These are phyloP conservation scores for Bos javanicus DNA, from an alignment of 2,113 vertebrate species.

Conservation along the genomic window DNA sequence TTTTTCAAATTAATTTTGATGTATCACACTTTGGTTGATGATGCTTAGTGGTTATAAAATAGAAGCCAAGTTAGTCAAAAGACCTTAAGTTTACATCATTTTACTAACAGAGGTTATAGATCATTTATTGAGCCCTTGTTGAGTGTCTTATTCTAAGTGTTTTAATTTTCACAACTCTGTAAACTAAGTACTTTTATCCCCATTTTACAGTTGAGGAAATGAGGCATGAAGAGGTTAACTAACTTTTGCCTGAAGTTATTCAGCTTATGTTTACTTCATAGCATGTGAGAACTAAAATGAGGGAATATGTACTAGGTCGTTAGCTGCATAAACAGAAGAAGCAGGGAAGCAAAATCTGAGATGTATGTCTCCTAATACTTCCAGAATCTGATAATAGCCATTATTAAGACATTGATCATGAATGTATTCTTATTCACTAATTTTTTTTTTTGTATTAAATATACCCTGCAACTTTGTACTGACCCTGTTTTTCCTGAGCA, in stretches of 20 bases:
- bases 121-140: background rate
- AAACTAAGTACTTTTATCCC: background rate
- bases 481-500: background rate
- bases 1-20: constrained; percentile 41
- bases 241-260: background rate
- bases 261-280: background rate
- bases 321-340: background rate
- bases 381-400: background rate
- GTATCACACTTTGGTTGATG: background rate
- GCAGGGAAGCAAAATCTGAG: constrained; percentile 3
- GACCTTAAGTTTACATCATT: constrained; percentile 9
- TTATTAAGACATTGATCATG: background rate
- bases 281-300: constrained; percentile 18
- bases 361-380: background rate
- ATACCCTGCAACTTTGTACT: background rate
- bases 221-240: background rate
- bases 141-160: background rate
- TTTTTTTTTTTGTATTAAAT: background rate
- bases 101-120: background rate
- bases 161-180: constrained; percentile 22
- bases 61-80: constrained; percentile 22
- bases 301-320: background rate
- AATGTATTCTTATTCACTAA: background rate
- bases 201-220: constrained; percentile 54
- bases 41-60: constrained; percentile 43